Evolutionary conservation across 2,113 vertebrate species (phyloP).

Genomic region (Octodon degus): DNA sequence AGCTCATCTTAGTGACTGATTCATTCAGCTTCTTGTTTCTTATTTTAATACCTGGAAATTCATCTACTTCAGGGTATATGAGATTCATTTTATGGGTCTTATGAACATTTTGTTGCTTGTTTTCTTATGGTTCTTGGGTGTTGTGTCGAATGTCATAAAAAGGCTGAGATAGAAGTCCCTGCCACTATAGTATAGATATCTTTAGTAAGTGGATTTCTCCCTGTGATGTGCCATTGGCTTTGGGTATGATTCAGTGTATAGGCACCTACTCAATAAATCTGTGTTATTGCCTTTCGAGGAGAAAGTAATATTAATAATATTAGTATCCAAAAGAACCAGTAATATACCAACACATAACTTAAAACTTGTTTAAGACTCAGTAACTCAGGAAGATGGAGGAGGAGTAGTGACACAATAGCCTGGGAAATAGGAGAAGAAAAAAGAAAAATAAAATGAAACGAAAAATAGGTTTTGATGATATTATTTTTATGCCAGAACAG

Average conservation of each 20-base stretch:
- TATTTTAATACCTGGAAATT: not conserved
- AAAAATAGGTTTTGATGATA: not conserved
- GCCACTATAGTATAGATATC: not conserved
- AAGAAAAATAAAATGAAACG: not conserved
- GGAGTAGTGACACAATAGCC: not conserved
- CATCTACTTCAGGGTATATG: not conserved
- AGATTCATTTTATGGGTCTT: not conserved
- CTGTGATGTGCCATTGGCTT: not conserved
- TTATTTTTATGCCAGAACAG: not conserved
- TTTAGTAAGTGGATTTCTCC: not conserved
- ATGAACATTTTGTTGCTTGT: not conserved
- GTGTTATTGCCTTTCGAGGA: not conserved
- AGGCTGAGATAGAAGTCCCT: not conserved
- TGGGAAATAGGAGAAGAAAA: not conserved
- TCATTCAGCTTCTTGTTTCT: not conserved
- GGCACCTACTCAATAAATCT: not conserved
- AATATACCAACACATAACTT: not conserved
- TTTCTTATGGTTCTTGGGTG: not conserved
- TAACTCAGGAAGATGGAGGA: not conserved
- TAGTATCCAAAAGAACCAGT: not conserved
- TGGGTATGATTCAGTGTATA: not conserved
- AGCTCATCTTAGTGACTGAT: not conserved
- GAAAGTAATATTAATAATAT: not conserved
- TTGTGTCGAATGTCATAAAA: not conserved
- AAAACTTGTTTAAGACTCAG: not conserved